Base-by-base conservation (phyloP, 2,888 invertebrate species). In the Erebia aethiops region DNA sequence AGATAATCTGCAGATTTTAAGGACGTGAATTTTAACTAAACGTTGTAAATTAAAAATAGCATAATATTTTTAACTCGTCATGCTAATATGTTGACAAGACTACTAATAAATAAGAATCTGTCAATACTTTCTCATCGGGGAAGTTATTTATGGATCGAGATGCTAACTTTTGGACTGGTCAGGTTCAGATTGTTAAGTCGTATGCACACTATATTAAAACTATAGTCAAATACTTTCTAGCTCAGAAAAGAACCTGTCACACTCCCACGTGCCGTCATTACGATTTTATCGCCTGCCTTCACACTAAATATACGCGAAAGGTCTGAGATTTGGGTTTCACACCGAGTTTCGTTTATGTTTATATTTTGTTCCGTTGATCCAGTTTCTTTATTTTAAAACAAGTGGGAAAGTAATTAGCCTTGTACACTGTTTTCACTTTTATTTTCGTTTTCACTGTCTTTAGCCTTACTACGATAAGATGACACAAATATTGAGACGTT, bases 171-270 rank as follows among this genome's bases (percentile, higher is more conserved):
- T 35, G 35, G 35, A 35, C 35, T 35, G 35, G 35, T 35, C 7
- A 35, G 5, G 35, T 35, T 7, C 35, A 35, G 35, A 35, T 35
- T 35, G 35, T 35, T 35, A 35, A 7, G 35, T 35, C 35, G 35
- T 35, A 35, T 35, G 35, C 35, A 7, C 35, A 5, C 7, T 35
- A 7, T 35, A 35, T 35, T 35, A 35, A 35, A 35, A 35, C 35
- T 7, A 35, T 3, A 46, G 46, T 46, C 13, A 46, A 46, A 46
- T 13, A 46, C 46, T 46, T 46, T 46, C 46, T 87, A 86, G 86
- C 87, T 88, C 83, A 85, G 85, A 88, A 85, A 85, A 79, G 66
- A 85, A 86, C 83, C 82, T 83, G 86, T 79, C 71, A 71, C 60
- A 75, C 82, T 85, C 87, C 79, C 88, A 86, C 84, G 81, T 79